phyloP scores from a whole-genome alignment of 2,888 invertebrate genomes.

The Stegophylla sp. region DNA sequence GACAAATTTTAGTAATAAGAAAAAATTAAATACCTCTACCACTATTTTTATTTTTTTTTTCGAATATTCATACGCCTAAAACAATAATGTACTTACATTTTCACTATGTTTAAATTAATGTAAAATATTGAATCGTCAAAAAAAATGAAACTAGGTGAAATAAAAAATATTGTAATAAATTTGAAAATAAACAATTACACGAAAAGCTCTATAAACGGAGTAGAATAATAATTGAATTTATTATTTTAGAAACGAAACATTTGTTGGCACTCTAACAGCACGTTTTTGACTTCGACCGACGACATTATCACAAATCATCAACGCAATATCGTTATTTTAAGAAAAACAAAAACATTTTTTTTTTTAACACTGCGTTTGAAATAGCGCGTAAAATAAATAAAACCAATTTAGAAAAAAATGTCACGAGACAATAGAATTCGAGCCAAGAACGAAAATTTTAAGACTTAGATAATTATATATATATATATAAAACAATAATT shows the following conservation, averaged over 20 bases:
- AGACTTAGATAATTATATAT: not conserved
- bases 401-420: not conserved
- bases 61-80: too few relatives aligned
- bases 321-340: constrained; percentile 20
- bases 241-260: not conserved
- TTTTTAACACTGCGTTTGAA: not conserved
- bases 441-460: too few relatives aligned
- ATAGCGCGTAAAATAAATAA: not conserved
- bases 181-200: not conserved
- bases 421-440: not conserved
- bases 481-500: too few relatives aligned
- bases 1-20: too few relatives aligned
- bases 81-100: too few relatives aligned
- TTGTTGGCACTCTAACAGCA: not conserved
- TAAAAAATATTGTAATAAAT: not conserved
- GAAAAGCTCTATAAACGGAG: not conserved
- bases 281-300: not conserved
- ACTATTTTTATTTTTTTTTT: too few relatives aligned
- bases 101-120: too few relatives aligned
- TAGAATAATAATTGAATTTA: not conserved
- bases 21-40: too few relatives aligned
- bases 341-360: constrained; percentile 1
- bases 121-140: too few relatives aligned
- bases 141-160: not conserved
- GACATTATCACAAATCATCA: not conserved